Base-by-base conservation (phyloP, 2,888 invertebrate genomes). In the Octonoba sinensis region DNA sequence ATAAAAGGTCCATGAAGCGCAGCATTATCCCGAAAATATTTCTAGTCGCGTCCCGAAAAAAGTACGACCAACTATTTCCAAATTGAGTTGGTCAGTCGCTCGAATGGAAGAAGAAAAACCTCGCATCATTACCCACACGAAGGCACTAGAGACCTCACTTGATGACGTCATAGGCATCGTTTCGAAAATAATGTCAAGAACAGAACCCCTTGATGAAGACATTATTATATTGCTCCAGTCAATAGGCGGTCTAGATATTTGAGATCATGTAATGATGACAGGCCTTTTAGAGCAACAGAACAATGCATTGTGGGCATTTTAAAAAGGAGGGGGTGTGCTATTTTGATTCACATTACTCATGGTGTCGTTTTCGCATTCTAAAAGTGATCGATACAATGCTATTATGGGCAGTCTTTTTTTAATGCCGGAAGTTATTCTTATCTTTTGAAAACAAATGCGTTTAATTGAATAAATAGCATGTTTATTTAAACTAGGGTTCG, bases 151-250 rank as follows among this genome's bases (percentile, higher is more conserved):
- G 72, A 44, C 62, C 18, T 60, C 59, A 27, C 49, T 64, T 24
- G 6, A 62, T 76, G 76, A 76, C 76, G 76, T 76, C 76, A 76
- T 20, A 11, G 27, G n/a, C 51, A 73, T 73, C 69, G 60, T 22
- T 49, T 75, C 20, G 36, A 51, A 69, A 76, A 69, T 64, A 62
- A 69, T 76, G 76, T 76, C 76, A 76, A 76, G 76, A 76, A 69
- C 70, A 62, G 49, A 64, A 44, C 36, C 11, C 36, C 54, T 54
- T 51, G 64, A 73, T 65, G 54, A 56, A 62, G 64, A 64, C 54
- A 46, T 62, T 64, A 62, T 72, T 69, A 56, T 44, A 69, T 36
- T 56, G 69, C 27, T 18, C 13, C 16, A 13, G 54, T 60, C 27
- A 60, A 15, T n/a, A 46, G 11, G 15, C 18, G 62, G n/a, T 44